Conservation (phyloP, 2,797 vertebrate species). For the Delichon dasypus region DNA sequence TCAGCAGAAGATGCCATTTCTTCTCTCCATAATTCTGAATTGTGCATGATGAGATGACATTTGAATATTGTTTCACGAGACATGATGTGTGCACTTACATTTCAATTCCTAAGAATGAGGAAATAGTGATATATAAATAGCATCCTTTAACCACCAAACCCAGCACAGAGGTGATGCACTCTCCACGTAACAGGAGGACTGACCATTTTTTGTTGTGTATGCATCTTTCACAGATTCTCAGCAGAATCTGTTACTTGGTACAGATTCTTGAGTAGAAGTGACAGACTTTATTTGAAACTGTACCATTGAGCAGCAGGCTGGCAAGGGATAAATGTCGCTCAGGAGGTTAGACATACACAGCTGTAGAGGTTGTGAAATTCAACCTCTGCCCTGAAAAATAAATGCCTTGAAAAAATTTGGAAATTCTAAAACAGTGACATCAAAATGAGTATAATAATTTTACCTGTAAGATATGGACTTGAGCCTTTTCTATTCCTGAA, state of each 20-base stretch:
- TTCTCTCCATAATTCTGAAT: not conserved
- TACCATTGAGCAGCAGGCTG: slow-evolving; percentile 46
- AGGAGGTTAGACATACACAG: slow-evolving; percentile 59
- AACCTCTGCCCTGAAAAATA: slow-evolving; percentile 47
- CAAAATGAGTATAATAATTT: slow-evolving; percentile 10
- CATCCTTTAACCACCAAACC: not conserved
- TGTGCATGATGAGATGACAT: not conserved
- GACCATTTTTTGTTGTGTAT: not conserved
- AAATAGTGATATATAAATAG: not conserved
- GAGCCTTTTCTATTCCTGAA: slow-evolving; percentile 56
- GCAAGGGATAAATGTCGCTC: slow-evolving; percentile 61
- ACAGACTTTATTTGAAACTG: slow-evolving; percentile 30
- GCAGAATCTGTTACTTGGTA: slow-evolving; percentile 20
- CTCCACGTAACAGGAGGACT: not conserved
- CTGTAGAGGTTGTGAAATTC: slow-evolving; percentile 57
- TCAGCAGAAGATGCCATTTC: not conserved
- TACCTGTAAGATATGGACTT: slow-evolving; percentile 38
- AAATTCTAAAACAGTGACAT: not conserved
- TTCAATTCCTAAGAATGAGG: not conserved
- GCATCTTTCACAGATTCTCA: slow-evolving; percentile 3
- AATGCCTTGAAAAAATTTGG: not conserved
- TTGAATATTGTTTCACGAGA: not conserved
- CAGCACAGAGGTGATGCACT: not conserved
- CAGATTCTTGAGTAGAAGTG: slow-evolving; percentile 24
- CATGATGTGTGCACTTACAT: not conserved